Evolutionary conservation across 2,113 vertebrate species (phyloP), one percentile per base, ranked within the genome.

Genomic region (Narcine bancroftii): DNA sequence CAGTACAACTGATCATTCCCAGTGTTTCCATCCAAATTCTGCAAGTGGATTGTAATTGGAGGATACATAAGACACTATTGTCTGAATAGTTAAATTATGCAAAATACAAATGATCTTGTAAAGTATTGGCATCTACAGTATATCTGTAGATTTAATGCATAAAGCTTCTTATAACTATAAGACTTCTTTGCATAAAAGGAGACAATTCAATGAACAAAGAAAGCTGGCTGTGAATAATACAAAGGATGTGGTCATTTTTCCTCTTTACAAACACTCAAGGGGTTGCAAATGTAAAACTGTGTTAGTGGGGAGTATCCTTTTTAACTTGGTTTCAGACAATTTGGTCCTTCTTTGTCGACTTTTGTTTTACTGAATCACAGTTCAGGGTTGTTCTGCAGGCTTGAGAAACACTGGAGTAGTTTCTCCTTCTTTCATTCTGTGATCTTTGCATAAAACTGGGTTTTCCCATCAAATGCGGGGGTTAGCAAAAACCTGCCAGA

Each of bases 391-490:
- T 65, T 71, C 39, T 29, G 53, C 26, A 69, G 89, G 63, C 71
- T 69, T 91, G 47, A 69, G 26, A 47, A 91, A 47, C 85, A 69
- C 65, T 91, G 65, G 65, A 91, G 89, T 91, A 65, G 53, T 91
- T 91, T 65, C 89, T 69, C 42, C 36, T 69, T 71, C 89, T 71
- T 91, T 65, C 89, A 33, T 93, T 93, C 91, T 65, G 6, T 92
- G 73, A 81, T 3, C 72, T 92, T 92, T 53, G 21, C 0, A 87
- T 36, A 33, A 73, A 92, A 92, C 92, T 72, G 47, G n/a, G 39
- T 92, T 94, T 94, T 93, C 93, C 79, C 92, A 93, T 93, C 6
- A 83, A 76, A 3, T 50, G 2, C 92, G 92, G 29, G 21, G 72
- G 29, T 42, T 92, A 75, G 19, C 0, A 92, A 93, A 92, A 93